Conservation (phyloP, 2,113 vertebrate species). For the Takifugu bimaculatus region DNA sequence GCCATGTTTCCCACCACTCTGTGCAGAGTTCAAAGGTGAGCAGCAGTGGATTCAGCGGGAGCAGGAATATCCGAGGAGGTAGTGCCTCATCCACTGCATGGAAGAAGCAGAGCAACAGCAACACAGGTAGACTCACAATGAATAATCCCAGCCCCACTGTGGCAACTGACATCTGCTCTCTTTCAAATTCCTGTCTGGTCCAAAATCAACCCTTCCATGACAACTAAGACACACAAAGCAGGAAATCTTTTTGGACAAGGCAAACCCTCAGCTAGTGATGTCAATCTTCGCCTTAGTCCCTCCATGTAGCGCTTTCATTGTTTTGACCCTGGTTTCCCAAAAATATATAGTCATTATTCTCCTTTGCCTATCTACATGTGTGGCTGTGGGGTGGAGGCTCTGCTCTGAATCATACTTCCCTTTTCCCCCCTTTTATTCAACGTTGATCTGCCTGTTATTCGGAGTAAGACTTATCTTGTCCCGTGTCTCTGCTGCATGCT, state of each 20-base stretch:
- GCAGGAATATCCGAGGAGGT: conserved; percentile 71
- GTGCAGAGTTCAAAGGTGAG: conserved; percentile 80
- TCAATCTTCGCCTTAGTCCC: conserved; percentile 40
- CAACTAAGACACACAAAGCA: neutral
- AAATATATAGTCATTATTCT: neutral
- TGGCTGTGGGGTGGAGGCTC: too few relatives aligned
- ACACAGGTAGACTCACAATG: conserved; percentile 80
- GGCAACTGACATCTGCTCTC: conserved; percentile 57
- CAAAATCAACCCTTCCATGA: conserved; percentile 52
- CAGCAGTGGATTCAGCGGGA: conserved; percentile 67
- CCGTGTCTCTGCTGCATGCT: conserved; percentile 23
- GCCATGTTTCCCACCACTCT: conserved; percentile 68
- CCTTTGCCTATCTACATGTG: conserved; percentile 21
- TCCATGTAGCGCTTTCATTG: conserved; percentile 19
- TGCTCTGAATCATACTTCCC: conserved; percentile 4
- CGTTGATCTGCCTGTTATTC: neutral
- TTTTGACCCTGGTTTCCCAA: neutral
- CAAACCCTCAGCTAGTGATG: conserved; percentile 31
- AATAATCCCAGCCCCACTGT: conserved; percentile 38
- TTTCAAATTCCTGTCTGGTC: conserved; percentile 65
- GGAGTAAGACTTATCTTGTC: conserved; percentile 5
- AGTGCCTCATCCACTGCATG: conserved; percentile 79
- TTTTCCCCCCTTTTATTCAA: neutral
- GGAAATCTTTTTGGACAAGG: conserved; percentile 62
- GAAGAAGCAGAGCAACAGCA: conserved; percentile 86